phyloP scores from a whole-genome alignment of 2,797 vertebrate genomes.

The Limnodromus scolopaceus region DNA sequence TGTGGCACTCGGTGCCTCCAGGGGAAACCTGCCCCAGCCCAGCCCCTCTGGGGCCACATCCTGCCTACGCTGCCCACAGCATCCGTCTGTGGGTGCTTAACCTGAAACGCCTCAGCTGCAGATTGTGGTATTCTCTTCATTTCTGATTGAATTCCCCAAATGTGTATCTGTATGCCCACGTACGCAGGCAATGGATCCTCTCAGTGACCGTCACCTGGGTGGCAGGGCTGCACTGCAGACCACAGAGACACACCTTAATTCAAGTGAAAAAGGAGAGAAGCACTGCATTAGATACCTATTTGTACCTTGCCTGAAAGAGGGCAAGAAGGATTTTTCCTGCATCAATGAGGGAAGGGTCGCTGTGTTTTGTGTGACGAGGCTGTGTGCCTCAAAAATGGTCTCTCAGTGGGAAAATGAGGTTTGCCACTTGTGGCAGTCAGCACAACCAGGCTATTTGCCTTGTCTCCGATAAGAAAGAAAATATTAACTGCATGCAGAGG shows the following conservation, averaged over 20 bases:
- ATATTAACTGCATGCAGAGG: background rate
- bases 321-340: background rate
- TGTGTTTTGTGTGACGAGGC: rapidly evolving
- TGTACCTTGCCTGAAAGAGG: background rate
- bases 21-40: background rate
- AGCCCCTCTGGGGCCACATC: background rate
- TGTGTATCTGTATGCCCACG: rapidly evolving
- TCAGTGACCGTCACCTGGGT: background rate
- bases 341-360: background rate
- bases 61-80: background rate
- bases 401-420: background rate
- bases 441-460: background rate
- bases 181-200: rapidly evolving
- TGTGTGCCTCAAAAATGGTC: rapidly evolving
- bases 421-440: background rate
- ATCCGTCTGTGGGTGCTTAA: background rate
- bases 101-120: background rate
- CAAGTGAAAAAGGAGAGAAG: background rate
- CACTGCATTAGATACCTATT: rapidly evolving
- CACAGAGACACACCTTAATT: background rate
- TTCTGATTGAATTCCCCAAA: background rate
- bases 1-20: background rate
- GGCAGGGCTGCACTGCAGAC: background rate
- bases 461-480: background rate
- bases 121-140: rapidly evolving